Base-by-base conservation (phyloP, 2,888 invertebrate genomes). In the Stenichneumon culpator region DNA sequence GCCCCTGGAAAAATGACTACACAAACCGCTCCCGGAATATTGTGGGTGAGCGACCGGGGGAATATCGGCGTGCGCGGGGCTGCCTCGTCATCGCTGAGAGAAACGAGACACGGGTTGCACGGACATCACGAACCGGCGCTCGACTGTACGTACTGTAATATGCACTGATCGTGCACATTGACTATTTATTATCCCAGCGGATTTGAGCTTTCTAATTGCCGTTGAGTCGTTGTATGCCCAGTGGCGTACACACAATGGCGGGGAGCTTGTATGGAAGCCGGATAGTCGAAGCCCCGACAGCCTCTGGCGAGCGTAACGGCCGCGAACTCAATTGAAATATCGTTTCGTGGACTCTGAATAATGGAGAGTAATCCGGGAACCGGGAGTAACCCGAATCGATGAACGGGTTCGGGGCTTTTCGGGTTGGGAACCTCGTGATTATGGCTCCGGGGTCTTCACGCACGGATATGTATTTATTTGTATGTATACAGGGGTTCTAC, bases 311-410 rank as follows among this genome's bases (percentile, higher is more conserved):
- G 57, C 44, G 57, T 79, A 36, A 44, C 69, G 19, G 68, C 19
- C 68, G 81, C 78, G 22, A 57, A 57, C 57, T 57, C 22, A 57
- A 86, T 87, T 86, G 88, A 87, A 89, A 88, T 89, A 90, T 89
- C 89, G 88, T 90, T 91, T 88, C 86, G 84, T 81, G 70, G 57
- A 85, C 88, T 86, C 89, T 90, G 89, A 90, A 90, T 90, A 90
- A 91, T 91, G 87, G 90, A 90, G 89, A 91, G 91, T 91, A 87
- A 90, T 88, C 89, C 88, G 86, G 70, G 70, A 22, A 63, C 36
- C 70, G 60, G 36, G 63, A 57, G 70, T 5, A 83, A 73, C 67
- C 88, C 88, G 86, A 90, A 91, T 88, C 90, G 88, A 91, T 91
- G 22, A 89, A 86, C 84, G 87, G 82, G 67, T 86, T 80, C 72